Conservation (phyloP, 1,140 invertebrate genomes). For the Manduca sexta region DNA sequence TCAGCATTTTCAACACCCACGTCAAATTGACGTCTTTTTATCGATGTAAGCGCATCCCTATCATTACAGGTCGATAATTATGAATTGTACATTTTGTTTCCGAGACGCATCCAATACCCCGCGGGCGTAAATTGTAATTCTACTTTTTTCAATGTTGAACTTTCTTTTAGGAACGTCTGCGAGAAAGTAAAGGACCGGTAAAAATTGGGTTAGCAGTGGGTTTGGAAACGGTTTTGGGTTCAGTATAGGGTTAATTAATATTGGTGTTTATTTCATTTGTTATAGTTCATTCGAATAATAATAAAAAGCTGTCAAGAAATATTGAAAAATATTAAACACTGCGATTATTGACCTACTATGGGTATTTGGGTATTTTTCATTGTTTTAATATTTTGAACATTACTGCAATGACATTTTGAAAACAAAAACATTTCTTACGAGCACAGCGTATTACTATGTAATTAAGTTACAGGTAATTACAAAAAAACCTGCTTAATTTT, state of each 20-base stretch:
- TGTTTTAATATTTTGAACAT: no score
- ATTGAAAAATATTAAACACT: no score
- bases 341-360: no score
- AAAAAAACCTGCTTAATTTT: no score
- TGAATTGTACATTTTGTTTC: slow-evolving; percentile 52
- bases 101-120: slow-evolving; percentile 31
- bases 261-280: background rate
- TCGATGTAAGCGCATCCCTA: slow-evolving; percentile 43
- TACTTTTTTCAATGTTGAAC: slow-evolving; percentile 43
- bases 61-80: slow-evolving; percentile 41
- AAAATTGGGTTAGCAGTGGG: slow-evolving; percentile 7
- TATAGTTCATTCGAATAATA: no score
- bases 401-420: no score
- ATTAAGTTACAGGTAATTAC: no score
- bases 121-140: slow-evolving; percentile 39
- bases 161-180: slow-evolving; percentile 58
- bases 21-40: slow-evolving; percentile 12
- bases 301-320: no score
- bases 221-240: background rate
- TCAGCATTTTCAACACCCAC: no score
- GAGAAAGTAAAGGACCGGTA: slow-evolving; percentile 42
- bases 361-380: no score
- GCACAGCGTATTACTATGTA: no score
- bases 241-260: background rate
- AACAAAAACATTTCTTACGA: no score